Evolutionary conservation across 1,140 invertebrate genomes (phyloP), one percentile per base, ranked within the genome.

Genomic region (Drosophila serrata): DNA sequence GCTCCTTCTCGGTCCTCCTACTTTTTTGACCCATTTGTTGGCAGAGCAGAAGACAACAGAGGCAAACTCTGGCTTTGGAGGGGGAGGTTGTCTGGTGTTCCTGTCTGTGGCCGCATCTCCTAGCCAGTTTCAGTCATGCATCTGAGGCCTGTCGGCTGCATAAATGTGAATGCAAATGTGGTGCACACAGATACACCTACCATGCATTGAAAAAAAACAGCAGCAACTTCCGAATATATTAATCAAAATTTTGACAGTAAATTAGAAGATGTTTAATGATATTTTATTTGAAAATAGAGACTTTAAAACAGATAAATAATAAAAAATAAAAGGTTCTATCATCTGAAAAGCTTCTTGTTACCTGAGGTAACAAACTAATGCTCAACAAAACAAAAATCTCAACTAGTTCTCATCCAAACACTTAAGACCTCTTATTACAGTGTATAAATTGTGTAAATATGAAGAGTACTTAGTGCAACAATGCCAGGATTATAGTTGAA

Each of bases 401-500:
- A 3, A 9, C 2, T 12, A 12, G 19, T 19, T 43, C 42, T 4
- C 40, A 12, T 22, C 19, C 12, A 7, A 22, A 3, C 45, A n/a
- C 24, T 8, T 0, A 3, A 48, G n/a, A n/a, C 15, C 46, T 48
- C 15, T 17, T 11, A 1, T 17, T n/a, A 4, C 46, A 70, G 62
- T 72, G 73, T 61, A 65, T 72, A 79, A 80, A 64, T 90, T 90
- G 76, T 79, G 86, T 88, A 87, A 88, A 88, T 88, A 88, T 88
- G 85, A 82, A 84, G 88, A 90, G 77, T 90, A 85, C 85, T 90
- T 90, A 90, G 81, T 85, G 85, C 78, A 90, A 90, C 85, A 90
- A 90, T 90, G 85, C 85, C 65, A n/a, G 76, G 85, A 90, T 90
- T 90, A 90, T 81, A 90, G 74, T 85, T 55, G 81, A 90, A 90